phyloP scores from a whole-genome alignment of 2,113 vertebrate species.

The Reinhardtius hippoglossoides region DNA sequence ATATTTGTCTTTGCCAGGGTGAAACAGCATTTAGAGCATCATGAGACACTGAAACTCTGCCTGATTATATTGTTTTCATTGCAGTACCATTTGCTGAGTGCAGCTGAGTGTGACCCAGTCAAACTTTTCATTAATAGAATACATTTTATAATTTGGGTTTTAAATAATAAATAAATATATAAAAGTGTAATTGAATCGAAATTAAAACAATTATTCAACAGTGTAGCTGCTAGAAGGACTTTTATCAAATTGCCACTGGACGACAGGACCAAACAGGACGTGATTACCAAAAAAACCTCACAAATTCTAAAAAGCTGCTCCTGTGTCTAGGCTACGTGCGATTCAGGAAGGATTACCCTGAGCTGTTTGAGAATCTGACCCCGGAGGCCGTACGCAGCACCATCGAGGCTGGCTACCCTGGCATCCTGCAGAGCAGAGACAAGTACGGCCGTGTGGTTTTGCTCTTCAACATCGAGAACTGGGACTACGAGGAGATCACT shows the following conservation, averaged over 20 bases:
- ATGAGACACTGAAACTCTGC: too few relatives aligned
- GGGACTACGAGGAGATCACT: constrained; percentile 97
- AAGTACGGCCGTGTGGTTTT: constrained; percentile 95
- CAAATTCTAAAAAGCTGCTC: background rate
- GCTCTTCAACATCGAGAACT: constrained; percentile 98
- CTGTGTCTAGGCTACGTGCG: constrained; percentile 88
- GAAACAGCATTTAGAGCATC: too few relatives aligned
- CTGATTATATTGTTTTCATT: too few relatives aligned
- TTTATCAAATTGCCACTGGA: too few relatives aligned
- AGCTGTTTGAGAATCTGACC: constrained; percentile 93
- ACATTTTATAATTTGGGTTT: too few relatives aligned
- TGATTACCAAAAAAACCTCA: too few relatives aligned
- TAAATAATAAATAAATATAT: background rate
- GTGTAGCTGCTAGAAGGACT: background rate
- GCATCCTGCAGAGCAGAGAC: constrained; percentile 91
- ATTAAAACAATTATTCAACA: too few relatives aligned
- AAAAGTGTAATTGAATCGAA: background rate
- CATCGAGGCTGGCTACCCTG: constrained; percentile 95
- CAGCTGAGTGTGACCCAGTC: too few relatives aligned
- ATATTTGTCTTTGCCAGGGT: too few relatives aligned
- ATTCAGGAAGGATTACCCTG: constrained; percentile 94
- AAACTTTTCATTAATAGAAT: too few relatives aligned
- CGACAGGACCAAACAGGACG: too few relatives aligned
- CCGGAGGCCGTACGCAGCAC: constrained; percentile 93
- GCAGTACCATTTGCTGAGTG: too few relatives aligned